Base-by-base conservation (phyloP, 2,797 vertebrate genomes). In the Gadopsis bispinosus region DNA sequence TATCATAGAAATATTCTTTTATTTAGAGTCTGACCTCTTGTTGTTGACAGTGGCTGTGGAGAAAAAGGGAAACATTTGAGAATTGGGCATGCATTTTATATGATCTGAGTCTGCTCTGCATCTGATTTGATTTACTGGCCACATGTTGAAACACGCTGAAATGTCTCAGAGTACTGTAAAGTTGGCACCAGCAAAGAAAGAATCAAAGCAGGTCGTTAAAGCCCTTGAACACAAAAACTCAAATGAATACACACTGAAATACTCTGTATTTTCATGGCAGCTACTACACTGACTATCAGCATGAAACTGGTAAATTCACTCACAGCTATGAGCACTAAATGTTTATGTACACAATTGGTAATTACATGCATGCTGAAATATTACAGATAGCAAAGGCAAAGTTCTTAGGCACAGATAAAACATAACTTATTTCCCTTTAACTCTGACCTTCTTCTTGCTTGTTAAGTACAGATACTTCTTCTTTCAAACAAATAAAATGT, bases 141-240 rank as follows among this genome's bases (percentile, higher is more conserved):
- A 78, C 81, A 84, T 54, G 14, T 60, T 75, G 20, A 75, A 75
- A 73, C 41, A 58, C n/a, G 14, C 5, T 71, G 53, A 80, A 76
- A 77, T 31, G 45, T 69, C 17, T 81, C 31, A 59, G 17, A 58
- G 54, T 60, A 64, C 33, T 84, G 31, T 73, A 79, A 87, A 71
- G 48, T 69, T 31, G 80, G 87, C 80, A 91, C 73, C 69, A 55
- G 68, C 62, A 73, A 76, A 74, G 75, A 70, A 64, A 75, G 35
- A 81, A 69, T 65, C 29, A 83, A 71, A 81, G 77, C 81, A 64
- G 72, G 73, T 70, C 58, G 58, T 83, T 37, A 76, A 83, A 89
- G 89, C 85, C 84, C 87, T 92, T 92, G 4, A 80, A 89, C 65
- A 71, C 63, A 81, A 83, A 43, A 19, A 0, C 3, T 61, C 12